phyloP scores from a whole-genome alignment of 2,888 invertebrate species.

The Tiliacea citrago region DNA sequence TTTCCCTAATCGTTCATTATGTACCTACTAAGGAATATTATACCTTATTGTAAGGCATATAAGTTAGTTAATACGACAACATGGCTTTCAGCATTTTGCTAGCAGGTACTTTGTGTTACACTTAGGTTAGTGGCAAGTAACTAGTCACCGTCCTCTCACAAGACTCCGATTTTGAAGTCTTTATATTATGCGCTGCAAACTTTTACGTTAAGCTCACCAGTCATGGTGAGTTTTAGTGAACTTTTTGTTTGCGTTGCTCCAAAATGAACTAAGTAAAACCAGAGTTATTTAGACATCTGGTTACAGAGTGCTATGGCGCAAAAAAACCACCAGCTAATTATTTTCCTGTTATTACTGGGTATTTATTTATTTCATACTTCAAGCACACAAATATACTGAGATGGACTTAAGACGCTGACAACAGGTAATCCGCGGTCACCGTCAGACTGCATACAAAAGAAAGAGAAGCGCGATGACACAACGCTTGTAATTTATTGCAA shows the following conservation, averaged over 20 bases:
- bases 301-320: background rate
- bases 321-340: background rate
- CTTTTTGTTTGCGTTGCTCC: background rate
- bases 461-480: no score
- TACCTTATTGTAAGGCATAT: no score
- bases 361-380: background rate
- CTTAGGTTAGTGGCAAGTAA: constrained; percentile 12
- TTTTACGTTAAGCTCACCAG: constrained; percentile 4
- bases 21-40: background rate
- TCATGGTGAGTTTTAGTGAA: background rate
- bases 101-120: constrained; percentile 1
- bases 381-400: background rate
- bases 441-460: no score
- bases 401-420: no score
- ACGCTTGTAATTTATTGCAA: no score
- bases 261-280: background rate
- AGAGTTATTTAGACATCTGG: background rate
- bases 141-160: background rate
- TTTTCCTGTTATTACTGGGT: background rate
- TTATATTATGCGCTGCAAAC: constrained; percentile 8
- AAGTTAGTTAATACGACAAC: background rate
- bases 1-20: background rate
- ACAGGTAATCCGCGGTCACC: no score
- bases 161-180: constrained; percentile 24
- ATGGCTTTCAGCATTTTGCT: background rate